phyloP scores from a whole-genome alignment of 2,113 vertebrate genomes.

The Eupsittula cactorum region DNA sequence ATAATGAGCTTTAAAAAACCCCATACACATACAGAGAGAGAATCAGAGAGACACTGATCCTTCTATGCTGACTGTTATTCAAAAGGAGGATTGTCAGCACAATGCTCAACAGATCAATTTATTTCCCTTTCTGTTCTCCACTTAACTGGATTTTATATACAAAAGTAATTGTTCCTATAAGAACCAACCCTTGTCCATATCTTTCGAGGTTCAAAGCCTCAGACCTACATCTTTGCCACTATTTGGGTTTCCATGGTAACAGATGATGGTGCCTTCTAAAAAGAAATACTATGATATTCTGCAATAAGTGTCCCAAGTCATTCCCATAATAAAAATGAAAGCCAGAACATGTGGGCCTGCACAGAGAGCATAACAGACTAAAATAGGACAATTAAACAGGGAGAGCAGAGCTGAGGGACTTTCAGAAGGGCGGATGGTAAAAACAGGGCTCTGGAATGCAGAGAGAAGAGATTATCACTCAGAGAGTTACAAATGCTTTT shows the following conservation, averaged over 20 bases:
- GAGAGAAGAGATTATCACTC: background rate
- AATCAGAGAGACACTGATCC: conserved; percentile 15
- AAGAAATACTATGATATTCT: conserved; percentile 54
- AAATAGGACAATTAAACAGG: background rate
- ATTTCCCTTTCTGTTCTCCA: conserved; percentile 30
- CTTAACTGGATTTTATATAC: conserved; percentile 33
- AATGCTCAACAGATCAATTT: conserved; percentile 33
- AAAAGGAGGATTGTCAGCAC: background rate
- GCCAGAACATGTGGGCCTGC: background rate
- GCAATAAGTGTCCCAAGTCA: conserved; percentile 51
- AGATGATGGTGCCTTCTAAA: conserved; percentile 47
- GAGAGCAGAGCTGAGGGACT: background rate
- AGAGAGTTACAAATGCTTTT: background rate
- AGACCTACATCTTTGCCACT: conserved; percentile 53
- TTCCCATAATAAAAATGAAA: background rate
- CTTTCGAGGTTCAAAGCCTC: conserved; percentile 58
- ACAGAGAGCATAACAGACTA: background rate
- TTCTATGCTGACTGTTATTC: background rate
- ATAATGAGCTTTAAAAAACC: background rate
- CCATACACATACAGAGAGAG: background rate
- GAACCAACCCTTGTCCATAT: background rate
- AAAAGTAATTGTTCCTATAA: conserved; percentile 37
- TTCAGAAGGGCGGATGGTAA: background rate
- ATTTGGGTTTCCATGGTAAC: conserved; percentile 77
- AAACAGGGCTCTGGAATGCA: background rate